These are phyloP conservation scores for Siniperca chuatsi DNA, from an alignment of 2,113 vertebrate species.

Conservation along the genomic window DNA sequence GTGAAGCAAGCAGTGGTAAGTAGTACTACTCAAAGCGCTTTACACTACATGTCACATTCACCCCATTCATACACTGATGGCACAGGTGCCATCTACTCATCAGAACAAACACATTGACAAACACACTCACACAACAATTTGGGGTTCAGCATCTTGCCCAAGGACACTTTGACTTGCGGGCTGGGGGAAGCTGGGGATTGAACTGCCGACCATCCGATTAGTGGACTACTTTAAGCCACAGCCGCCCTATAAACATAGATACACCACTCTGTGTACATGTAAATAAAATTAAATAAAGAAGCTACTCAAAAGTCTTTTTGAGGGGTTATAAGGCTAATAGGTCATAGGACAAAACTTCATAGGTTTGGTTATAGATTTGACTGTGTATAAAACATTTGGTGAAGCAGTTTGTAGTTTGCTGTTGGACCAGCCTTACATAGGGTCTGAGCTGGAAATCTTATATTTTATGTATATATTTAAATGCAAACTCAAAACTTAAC, in stretches of 20 bases:
- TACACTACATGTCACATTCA: too few species aligned
- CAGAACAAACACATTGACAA: too few species aligned
- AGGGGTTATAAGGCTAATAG: background rate
- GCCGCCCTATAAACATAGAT: background rate
- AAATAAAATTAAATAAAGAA: background rate
- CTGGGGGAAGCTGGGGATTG: too few species aligned
- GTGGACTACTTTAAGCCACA: too few species aligned
- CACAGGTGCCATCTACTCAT: too few species aligned
- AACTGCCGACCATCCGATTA: too few species aligned
- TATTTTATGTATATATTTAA: background rate
- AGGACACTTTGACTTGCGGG: too few species aligned
- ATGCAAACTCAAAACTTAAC: background rate
- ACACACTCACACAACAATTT: too few species aligned
- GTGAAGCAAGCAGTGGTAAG: conserved; percentile 90
- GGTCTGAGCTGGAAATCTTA: background rate
- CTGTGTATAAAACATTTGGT: background rate
- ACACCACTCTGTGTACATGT: background rate
- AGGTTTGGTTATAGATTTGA: background rate
- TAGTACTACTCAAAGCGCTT: too few species aligned
- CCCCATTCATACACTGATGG: too few species aligned
- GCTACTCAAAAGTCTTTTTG: background rate
- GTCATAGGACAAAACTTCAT: background rate
- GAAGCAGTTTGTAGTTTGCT: background rate
- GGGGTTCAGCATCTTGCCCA: too few species aligned
- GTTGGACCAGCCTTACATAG: background rate